Evolutionary conservation across 2,888 invertebrate species (phyloP).

Genomic region (Pegoplata infirma): DNA sequence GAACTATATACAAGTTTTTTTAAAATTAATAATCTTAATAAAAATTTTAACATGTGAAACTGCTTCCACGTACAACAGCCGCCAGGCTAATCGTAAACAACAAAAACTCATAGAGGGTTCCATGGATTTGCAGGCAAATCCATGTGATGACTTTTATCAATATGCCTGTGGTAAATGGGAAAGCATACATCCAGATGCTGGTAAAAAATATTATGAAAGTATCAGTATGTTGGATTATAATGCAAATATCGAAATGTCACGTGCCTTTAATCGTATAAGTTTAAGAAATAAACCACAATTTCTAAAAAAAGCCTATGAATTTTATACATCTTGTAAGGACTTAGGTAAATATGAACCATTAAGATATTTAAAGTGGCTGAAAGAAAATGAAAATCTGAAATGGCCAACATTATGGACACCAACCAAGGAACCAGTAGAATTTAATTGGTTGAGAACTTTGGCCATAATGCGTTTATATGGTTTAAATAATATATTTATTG

Average conservation of each 20-base stretch:
- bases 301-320: constrained; percentile 35
- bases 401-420: constrained; percentile 56
- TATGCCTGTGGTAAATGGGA: constrained; percentile 65
- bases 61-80: background rate
- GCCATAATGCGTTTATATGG: constrained; percentile 64
- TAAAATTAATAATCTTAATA: no score
- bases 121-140: constrained; percentile 53
- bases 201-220: constrained; percentile 46
- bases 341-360: constrained; percentile 36
- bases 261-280: constrained; percentile 31
- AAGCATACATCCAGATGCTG: constrained; percentile 15
- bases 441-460: no score
- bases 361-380: constrained; percentile 56
- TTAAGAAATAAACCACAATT: constrained; percentile 38
- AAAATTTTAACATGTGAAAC: background rate
- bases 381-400: constrained; percentile 43
- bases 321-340: constrained; percentile 55
- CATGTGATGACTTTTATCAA: constrained; percentile 62
- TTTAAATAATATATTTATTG: constrained; percentile 63
- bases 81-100: constrained; percentile 1
- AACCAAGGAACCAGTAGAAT: background rate
- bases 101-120: constrained; percentile 46
- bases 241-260: constrained; percentile 52
- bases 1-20: no score
- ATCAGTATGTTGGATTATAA: constrained; percentile 58